Base-by-base conservation (phyloP, 2,888 invertebrate species). In the Tachina lurida region DNA sequence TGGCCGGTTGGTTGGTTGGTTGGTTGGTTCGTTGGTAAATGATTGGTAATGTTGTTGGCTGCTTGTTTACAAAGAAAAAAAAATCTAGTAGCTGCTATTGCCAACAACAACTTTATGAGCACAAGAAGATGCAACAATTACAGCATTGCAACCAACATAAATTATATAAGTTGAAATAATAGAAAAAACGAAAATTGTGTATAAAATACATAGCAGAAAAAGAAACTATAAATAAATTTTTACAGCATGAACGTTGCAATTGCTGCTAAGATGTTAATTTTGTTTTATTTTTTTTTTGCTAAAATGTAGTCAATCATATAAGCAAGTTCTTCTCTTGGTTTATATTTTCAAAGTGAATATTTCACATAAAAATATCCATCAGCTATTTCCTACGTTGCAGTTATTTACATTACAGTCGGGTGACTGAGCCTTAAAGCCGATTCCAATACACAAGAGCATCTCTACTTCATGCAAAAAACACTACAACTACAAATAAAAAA, bases 121-220 rank as follows among this genome's bases (percentile, higher is more conserved):
- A 43, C 7, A 67, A 71, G 74, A 83, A 79, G 83, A 86, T 86
- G 86, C 86, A 79, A 79, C 83, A 86, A 79, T 86, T 86, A 83
- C 83, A 76, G 52, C 86, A 86, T 76, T 79, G 58, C 52, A 79
- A 56, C 63, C 60, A 73, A 52, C 65, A 65, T 49, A 79, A 86
- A 79, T 86, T 79, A 86, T 86, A 83, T 79, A 86, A 86, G 83
- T 75, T 63, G 45, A 68, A 65, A 31, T 22, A 43, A 60, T n/a
- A n/a, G 13, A 47, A 73, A 63, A 41, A 54, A 65, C 31, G 31
- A 17, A 45, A 52, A 65, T 2, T 47, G 67, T 52, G 56, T 73
- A 54, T 19, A 52, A 52, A 77, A 60, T 39, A 77, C 58, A 68
- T 12, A 62, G 10, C 17, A 52, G 41, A 74, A 74, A 58, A 58